phyloP scores from a whole-genome alignment of 1,140 invertebrate species.

The Venustaconcha ellipsiformis region DNA sequence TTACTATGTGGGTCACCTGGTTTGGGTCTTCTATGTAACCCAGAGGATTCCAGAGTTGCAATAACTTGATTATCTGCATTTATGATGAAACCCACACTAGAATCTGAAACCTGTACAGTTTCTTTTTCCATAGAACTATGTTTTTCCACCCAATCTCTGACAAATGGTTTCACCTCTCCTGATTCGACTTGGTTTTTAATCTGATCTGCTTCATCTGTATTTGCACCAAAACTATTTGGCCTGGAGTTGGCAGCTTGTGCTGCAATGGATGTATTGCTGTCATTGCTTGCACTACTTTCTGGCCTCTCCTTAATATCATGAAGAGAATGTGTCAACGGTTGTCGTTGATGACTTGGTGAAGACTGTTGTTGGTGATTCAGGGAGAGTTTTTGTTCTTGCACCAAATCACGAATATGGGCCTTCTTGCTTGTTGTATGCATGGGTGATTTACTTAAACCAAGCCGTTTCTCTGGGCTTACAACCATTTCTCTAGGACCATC shows the following conservation, averaged over 20 bases:
- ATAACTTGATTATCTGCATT: conserved; percentile 31
- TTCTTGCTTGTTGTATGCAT: conserved; percentile 44
- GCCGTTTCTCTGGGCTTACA: conserved; percentile 21
- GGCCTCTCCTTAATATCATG: conserved; percentile 48
- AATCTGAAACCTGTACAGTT: conserved; percentile 2
- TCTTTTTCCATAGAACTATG: conserved; percentile 39
- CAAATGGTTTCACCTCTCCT: conserved; percentile 57
- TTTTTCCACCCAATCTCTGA: conserved; percentile 62
- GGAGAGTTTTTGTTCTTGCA: conserved; percentile 12
- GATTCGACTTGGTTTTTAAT: conserved; percentile 14
- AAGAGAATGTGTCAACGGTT: conserved; percentile 31
- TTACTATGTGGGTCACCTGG: conserved; percentile 37
- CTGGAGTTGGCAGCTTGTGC: conserved; percentile 52
- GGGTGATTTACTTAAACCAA: conserved; percentile 30
- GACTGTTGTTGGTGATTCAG: conserved; percentile 21
- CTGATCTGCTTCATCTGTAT: conserved; percentile 37
- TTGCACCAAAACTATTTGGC: conserved; percentile 47
- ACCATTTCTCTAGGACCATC: conserved; percentile 80
- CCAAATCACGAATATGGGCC: conserved; percentile 25
- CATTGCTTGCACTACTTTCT: conserved; percentile 52
- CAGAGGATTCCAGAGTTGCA: conserved; percentile 32
- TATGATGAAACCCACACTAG: conserved; percentile 32
- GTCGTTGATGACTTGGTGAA: conserved; percentile 33
- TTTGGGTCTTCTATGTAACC: conserved; percentile 39
- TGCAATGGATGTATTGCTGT: conserved; percentile 47